A percentile compares a stretch with the other conserved stretches of the same genome.
These are phyloP conservation scores for Pseudobourletiella spinata DNA, from an alignment of 1,140 invertebrate species.

Conservation along the genomic window DNA sequence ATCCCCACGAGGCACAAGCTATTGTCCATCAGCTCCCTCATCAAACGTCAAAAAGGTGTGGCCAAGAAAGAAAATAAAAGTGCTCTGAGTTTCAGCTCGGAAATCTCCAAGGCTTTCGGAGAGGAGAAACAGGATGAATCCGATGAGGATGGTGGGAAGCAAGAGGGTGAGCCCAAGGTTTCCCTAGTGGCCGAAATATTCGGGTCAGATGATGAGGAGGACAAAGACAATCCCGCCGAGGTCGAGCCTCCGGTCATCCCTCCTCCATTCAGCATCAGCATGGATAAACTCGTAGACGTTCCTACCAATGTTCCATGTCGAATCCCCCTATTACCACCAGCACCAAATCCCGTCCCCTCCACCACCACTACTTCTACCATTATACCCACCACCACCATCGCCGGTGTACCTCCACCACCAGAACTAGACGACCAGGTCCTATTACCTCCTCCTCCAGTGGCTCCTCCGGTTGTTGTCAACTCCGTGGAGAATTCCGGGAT, in stretches of 20 bases:
- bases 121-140: conserved; percentile 19
- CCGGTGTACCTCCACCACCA: background rate
- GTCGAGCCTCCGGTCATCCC: no score
- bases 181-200: conserved; percentile 33
- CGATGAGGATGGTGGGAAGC: conserved; percentile 11
- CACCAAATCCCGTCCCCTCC: background rate
- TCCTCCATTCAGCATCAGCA: no score
- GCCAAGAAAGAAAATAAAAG: conserved; percentile 24
- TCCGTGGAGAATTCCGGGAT: background rate
- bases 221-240: conserved; percentile 7
- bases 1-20: conserved; percentile 31
- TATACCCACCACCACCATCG: background rate
- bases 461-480: background rate
- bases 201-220: conserved; percentile 30
- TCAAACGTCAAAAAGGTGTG: conserved; percentile 31
- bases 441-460: background rate
- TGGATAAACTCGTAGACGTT: no score
- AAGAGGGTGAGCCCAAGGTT: conserved; percentile 17
- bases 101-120: conserved; percentile 30
- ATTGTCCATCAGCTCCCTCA: conserved; percentile 30
- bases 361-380: background rate
- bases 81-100: conserved; percentile 15
- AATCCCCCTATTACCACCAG: background rate
- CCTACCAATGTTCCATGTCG: background rate
- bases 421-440: background rate